Evolutionary conservation across 2,888 invertebrate species (phyloP).

Genomic region (Dichetophora obliterata): DNA sequence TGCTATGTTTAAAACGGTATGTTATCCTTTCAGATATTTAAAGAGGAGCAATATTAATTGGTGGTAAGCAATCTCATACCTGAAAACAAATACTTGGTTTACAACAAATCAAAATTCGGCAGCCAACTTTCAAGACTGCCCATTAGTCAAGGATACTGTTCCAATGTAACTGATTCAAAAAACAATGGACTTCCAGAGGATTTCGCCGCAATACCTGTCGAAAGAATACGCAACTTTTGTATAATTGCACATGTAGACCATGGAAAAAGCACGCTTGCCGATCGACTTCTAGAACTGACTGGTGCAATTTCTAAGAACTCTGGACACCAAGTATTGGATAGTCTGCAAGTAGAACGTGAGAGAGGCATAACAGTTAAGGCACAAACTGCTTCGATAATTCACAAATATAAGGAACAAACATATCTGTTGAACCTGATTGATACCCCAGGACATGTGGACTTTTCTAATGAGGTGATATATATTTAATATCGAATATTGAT

Average conservation of each 20-base stretch:
- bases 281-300: constrained; percentile 92
- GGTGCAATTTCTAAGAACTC: constrained; percentile 80
- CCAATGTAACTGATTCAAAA: background rate
- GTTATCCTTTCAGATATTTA: background rate
- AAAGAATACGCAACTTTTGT: constrained; percentile 88
- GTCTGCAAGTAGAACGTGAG: constrained; percentile 89
- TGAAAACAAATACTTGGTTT: background rate
- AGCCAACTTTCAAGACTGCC: background rate
- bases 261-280: constrained; percentile 97
- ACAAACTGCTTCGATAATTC: constrained; percentile 91
- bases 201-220: constrained; percentile 59
- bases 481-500: too few species aligned
- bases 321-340: constrained; percentile 82
- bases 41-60: background rate
- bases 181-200: constrained; percentile 47
- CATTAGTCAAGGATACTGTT: background rate
- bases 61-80: background rate
- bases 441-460: constrained; percentile 98
- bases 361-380: constrained; percentile 99
- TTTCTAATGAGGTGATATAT: constrained; percentile 87
- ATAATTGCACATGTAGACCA: constrained; percentile 99
- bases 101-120: background rate
- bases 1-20: constrained; percentile 20
- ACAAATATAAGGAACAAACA: constrained; percentile 75
- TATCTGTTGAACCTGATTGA: constrained; percentile 96